These are phyloP conservation scores for Novumbra hubbsi DNA, from an alignment of 2,797 vertebrate genomes.

Conservation along the genomic window DNA sequence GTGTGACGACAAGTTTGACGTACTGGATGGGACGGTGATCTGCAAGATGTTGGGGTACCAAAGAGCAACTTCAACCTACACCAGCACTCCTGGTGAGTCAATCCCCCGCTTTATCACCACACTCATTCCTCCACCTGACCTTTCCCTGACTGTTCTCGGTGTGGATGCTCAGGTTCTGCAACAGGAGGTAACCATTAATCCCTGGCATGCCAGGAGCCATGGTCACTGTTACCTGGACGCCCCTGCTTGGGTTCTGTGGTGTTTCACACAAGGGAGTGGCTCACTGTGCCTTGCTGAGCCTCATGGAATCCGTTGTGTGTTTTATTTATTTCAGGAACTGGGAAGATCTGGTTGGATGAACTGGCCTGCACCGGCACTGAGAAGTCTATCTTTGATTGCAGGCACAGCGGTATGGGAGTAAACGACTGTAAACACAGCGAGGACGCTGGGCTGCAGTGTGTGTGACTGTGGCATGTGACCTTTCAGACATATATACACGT, in stretches of 20 bases:
- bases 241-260: background rate
- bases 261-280: background rate
- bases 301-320: background rate
- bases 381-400: constrained; percentile 58
- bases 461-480: constrained; percentile 29
- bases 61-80: accelerated
- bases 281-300: background rate
- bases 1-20: constrained; percentile 79
- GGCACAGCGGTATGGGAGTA: constrained; percentile 35
- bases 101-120: background rate
- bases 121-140: background rate
- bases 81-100: constrained; percentile 62
- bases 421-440: constrained; percentile 80
- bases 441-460: constrained; percentile 78
- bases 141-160: background rate
- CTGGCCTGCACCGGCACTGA: constrained; percentile 75
- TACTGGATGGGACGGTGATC: constrained; percentile 67
- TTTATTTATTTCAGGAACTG: constrained; percentile 66
- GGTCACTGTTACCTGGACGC: too few relatives aligned
- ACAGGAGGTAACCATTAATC: too few relatives aligned
- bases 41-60: constrained; percentile 83
- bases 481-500: background rate
- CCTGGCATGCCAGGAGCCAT: too few relatives aligned
- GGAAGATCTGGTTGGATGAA: constrained; percentile 82
- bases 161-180: background rate